Evolutionary conservation across 2,888 invertebrate genomes (phyloP).

Genomic region (Pristionchus exspectatus): DNA sequence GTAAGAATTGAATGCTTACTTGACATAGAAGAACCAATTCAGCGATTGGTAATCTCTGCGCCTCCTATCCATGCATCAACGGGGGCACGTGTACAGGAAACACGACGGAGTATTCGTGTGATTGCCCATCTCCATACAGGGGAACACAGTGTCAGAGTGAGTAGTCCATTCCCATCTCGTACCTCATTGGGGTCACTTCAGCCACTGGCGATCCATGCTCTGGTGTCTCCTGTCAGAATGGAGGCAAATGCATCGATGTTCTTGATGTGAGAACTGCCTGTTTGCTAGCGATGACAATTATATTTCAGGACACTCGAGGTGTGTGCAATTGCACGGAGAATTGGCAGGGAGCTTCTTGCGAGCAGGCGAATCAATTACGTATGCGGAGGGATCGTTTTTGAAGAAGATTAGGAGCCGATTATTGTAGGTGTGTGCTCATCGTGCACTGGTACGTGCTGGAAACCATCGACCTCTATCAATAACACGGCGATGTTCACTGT

Average conservation of each 20-base stretch:
- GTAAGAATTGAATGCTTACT: not conserved
- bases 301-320: not conserved
- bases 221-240: constrained; percentile 10
- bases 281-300: not conserved
- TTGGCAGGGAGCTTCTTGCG: constrained; percentile 9
- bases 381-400: too few relatives aligned
- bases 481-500: not conserved
- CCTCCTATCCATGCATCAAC: constrained; percentile 11
- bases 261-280: not conserved
- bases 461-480: not conserved
- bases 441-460: not conserved
- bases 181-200: not conserved
- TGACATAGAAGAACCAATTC: not conserved
- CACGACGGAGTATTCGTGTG: not conserved
- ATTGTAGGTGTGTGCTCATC: not conserved
- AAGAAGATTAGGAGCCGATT: too few relatives aligned
- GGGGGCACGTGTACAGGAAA: not conserved
- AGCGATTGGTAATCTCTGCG: not conserved
- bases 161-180: not conserved
- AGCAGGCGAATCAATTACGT: not conserved
- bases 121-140: not conserved
- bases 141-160: constrained; percentile 32
- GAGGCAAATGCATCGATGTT: not conserved
- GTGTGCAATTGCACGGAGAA: constrained; percentile 4
- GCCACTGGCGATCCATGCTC: constrained; percentile 6